Conservation (phyloP, 2,113 vertebrate genomes). For the Bubo scandiacus region DNA sequence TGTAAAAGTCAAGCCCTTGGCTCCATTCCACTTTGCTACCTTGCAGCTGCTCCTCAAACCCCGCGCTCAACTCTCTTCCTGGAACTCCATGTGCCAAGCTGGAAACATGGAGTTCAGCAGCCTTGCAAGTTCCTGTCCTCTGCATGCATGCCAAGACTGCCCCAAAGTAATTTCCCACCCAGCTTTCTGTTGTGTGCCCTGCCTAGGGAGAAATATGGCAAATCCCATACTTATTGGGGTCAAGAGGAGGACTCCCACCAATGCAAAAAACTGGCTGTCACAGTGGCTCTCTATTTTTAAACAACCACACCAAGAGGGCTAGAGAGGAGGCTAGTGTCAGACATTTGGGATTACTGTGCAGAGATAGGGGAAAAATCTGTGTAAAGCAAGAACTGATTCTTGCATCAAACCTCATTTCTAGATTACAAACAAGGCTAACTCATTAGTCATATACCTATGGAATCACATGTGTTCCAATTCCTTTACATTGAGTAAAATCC, state of each 20-base stretch:
- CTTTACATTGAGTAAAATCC: background rate
- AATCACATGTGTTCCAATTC: background rate
- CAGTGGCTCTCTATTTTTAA: background rate
- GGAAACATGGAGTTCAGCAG: background rate
- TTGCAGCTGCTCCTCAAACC: background rate
- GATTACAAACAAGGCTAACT: background rate
- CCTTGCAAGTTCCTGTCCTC: background rate
- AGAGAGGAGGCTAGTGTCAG: background rate
- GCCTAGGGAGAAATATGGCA: background rate
- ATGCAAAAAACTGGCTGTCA: background rate
- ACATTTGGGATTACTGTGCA: background rate
- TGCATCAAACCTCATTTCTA: background rate
- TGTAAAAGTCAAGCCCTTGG: background rate
- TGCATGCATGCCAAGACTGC: fast-evolving
- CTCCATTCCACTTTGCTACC: background rate
- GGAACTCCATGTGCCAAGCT: background rate
- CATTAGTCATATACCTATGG: background rate
- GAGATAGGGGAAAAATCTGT: fast-evolving
- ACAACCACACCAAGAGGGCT: no score
- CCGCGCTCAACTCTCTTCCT: background rate
- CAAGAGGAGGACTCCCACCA: background rate
- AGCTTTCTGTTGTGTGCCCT: background rate
- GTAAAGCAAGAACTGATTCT: background rate
- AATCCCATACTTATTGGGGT: background rate
- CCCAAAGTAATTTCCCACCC: background rate